Percentiles rank a stretch among this genome's conserved stretches.
Conservation (phyloP, 2,888 invertebrate species). For the Esperia sulphurella region DNA sequence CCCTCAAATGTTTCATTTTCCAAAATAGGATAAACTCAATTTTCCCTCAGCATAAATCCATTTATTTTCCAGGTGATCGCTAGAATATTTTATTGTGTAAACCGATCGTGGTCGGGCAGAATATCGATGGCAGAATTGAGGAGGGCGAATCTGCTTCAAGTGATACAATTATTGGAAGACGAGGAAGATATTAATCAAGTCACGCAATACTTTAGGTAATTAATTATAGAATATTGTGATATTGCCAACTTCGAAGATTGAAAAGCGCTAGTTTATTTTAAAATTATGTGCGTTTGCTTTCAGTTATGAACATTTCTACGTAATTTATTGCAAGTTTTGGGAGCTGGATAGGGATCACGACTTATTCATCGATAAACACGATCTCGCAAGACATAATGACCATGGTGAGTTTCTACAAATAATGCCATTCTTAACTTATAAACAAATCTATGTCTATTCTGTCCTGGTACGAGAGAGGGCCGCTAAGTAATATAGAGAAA, state of each 20-base stretch:
- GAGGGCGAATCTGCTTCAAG: conserved; percentile 92
- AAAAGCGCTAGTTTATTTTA: neutral
- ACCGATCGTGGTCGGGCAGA: conserved; percentile 97
- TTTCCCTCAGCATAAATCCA: no score
- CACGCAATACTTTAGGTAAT: conserved; percentile 85
- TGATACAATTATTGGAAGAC: conserved; percentile 91
- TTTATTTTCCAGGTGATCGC: conserved; percentile 89
- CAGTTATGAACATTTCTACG: conserved; percentile 99
- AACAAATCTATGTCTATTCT: no score
- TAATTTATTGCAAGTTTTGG: conserved; percentile 99
- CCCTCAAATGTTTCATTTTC: no score
- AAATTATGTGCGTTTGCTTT: conserved; percentile 54
- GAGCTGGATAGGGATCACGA: conserved; percentile 99
- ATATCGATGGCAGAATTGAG: conserved; percentile 93
- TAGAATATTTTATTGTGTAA: conserved; percentile 97
- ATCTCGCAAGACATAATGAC: conserved; percentile 96
- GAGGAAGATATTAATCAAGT: conserved; percentile 98
- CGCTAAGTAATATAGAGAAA: no score
- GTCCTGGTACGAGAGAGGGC: no score
- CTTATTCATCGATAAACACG: conserved; percentile 95
- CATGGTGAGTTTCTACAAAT: conserved; percentile 85
- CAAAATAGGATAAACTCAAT: no score
- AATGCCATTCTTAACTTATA: no score
- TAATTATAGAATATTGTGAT: neutral
- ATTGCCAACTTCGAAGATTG: neutral